phyloP scores from a whole-genome alignment of 1,140 invertebrate species.

The Mactra quadrangularis region DNA sequence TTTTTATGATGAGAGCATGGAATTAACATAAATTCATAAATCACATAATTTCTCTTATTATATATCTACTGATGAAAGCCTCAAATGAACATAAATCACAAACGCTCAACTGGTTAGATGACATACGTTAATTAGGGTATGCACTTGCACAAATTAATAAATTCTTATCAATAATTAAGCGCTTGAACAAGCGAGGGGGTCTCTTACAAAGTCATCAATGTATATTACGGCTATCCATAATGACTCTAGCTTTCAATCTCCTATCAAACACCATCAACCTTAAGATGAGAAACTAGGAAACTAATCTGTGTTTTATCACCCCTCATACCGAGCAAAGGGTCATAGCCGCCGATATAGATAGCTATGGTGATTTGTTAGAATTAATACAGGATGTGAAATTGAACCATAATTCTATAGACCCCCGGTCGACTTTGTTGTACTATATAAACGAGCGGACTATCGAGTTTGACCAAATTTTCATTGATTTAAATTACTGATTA shows the following conservation, averaged over 20 bases:
- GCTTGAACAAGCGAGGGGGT: no score
- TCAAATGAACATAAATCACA: no score
- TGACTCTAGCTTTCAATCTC: constrained; percentile 24
- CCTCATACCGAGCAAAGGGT: constrained; percentile 37
- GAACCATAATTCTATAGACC: background rate
- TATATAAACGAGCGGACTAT: constrained; percentile 43
- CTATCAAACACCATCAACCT: constrained; percentile 49
- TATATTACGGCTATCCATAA: no score
- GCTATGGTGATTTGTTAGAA: constrained; percentile 56
- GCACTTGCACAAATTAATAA: no score
- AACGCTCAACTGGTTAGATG: no score
- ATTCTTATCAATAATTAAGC: no score
- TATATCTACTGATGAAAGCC: no score
- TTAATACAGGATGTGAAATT: constrained; percentile 28
- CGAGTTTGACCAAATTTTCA: constrained; percentile 55
- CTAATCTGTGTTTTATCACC: constrained; percentile 58
- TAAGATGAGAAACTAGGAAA: constrained; percentile 51
- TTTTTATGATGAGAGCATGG: no score
- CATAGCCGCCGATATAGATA: constrained; percentile 3
- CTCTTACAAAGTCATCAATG: no score
- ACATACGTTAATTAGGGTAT: no score
- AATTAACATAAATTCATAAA: no score
- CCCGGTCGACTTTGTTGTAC: constrained; percentile 22
- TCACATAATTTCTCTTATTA: no score
- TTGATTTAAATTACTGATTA: constrained; percentile 65